phyloP scores from a whole-genome alignment of 1,140 invertebrate species.

The Pachyrhynchus sulphureomaculatus region DNA sequence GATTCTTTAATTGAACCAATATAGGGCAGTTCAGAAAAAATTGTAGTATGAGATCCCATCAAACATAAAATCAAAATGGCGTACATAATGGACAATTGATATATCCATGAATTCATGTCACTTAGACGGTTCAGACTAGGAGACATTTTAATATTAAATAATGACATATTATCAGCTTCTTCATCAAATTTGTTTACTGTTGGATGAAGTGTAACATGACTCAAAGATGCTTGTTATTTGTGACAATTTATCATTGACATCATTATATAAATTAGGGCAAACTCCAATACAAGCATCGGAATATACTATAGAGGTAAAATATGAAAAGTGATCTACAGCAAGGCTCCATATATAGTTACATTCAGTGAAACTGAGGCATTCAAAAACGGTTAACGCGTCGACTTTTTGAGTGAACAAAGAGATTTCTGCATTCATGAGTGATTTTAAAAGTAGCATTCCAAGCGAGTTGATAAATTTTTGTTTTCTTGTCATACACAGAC shows the following conservation, averaged over 20 bases:
- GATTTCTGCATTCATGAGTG: slow-evolving; percentile 16
- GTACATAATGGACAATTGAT: slow-evolving; percentile 6
- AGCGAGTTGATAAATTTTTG: not conserved
- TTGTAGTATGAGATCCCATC: slow-evolving; percentile 2
- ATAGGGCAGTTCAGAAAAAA: slow-evolving; percentile 8
- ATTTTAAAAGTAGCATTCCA: slow-evolving; percentile 24
- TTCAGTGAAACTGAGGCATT: slow-evolving; percentile 23
- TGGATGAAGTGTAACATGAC: not conserved
- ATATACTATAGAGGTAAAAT: slow-evolving; percentile 12
- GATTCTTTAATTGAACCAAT: not conserved
- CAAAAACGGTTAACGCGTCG: not conserved
- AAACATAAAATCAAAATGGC: slow-evolving; percentile 1
- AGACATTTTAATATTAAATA: not conserved
- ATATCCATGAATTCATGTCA: slow-evolving; percentile 1
- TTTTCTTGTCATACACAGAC: slow-evolving; percentile 9
- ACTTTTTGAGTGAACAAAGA: slow-evolving; percentile 5
- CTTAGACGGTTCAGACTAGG: not conserved
- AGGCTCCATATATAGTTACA: slow-evolving; percentile 24
- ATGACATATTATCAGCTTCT: not conserved
- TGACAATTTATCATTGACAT: not conserved
- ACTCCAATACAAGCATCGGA: not conserved
- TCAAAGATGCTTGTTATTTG: not conserved
- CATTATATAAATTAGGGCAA: not conserved
- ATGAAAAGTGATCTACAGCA: slow-evolving; percentile 10
- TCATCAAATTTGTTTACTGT: not conserved